These are phyloP conservation scores for Enteromius treurensis DNA, from an alignment of 2,797 vertebrate species.

Conservation along the genomic window DNA sequence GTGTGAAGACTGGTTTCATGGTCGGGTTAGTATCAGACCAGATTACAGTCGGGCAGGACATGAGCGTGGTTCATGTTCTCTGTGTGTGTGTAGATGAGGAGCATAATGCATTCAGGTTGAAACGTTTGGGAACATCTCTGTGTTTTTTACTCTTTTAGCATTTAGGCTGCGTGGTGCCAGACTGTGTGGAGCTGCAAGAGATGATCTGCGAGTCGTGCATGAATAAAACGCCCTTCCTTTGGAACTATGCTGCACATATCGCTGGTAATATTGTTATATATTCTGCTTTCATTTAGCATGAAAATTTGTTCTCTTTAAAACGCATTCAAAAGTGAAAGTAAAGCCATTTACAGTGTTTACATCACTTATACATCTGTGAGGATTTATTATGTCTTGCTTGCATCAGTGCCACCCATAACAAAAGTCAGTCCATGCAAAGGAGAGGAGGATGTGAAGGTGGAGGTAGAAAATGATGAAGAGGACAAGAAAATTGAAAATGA, in stretches of 20 bases:
- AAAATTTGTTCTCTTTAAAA: not conserved
- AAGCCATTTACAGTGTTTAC: not conserved
- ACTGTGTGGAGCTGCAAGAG: slow-evolving; percentile 91
- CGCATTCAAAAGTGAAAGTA: not conserved
- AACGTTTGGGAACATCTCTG: not conserved
- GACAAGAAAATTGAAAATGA: slow-evolving; percentile 51
- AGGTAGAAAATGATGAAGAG: slow-evolving; percentile 58
- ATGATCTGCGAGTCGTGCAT: slow-evolving; percentile 97
- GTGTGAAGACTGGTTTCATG: slow-evolving; percentile 98
- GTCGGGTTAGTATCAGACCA: slow-evolving; percentile 83
- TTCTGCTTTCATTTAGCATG: not conserved
- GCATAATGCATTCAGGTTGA: not conserved
- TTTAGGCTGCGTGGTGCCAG: slow-evolving; percentile 86
- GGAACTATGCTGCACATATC: slow-evolving; percentile 84
- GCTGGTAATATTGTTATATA: slow-evolving; percentile 76
- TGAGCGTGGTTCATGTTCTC: not conserved
- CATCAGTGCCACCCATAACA: slow-evolving; percentile 62
- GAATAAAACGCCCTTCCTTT: slow-evolving; percentile 85
- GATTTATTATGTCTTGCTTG: slow-evolving; percentile 18
- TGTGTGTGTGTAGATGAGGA: not conserved
- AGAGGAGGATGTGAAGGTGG: slow-evolving; percentile 59
- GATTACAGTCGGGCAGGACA: not conserved
- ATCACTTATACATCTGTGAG: not conserved
- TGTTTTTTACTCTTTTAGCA: slow-evolving; percentile 76
- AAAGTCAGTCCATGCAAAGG: slow-evolving; percentile 59